These are phyloP conservation scores for Campylorhamphus procurvoides DNA, from an alignment of 2,113 vertebrate species.

Conservation along the genomic window DNA sequence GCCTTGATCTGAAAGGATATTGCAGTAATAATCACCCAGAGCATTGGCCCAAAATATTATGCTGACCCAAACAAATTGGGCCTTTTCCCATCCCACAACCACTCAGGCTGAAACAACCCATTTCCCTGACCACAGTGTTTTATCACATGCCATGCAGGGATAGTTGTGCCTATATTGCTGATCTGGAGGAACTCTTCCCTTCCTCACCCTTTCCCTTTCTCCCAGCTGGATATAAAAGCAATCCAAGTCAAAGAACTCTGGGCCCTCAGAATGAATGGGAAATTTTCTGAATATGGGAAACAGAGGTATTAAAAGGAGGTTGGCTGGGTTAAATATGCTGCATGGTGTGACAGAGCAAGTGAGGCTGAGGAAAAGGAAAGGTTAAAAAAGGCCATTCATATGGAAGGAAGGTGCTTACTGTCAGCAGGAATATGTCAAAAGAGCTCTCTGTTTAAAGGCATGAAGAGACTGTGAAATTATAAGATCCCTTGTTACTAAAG, in stretches of 20 bases:
- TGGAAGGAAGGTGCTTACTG: neutral
- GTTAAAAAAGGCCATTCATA: neutral
- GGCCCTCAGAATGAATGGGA: neutral
- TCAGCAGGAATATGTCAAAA: neutral
- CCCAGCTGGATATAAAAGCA: neutral
- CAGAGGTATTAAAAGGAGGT: neutral
- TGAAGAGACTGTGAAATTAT: neutral
- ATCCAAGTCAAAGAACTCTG: neutral
- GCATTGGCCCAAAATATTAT: neutral
- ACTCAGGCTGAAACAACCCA: neutral
- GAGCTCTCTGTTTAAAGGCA: neutral
- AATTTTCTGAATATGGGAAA: neutral
- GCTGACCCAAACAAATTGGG: neutral
- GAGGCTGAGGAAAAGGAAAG: neutral
- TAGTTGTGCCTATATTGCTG: neutral
- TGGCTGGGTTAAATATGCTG: neutral
- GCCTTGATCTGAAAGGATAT: conserved; percentile 13
- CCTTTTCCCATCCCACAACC: neutral
- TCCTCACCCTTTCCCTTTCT: rapidly evolving
- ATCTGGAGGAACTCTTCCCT: neutral
- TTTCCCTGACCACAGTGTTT: neutral
- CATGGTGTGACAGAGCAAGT: neutral
- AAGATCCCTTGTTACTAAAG: neutral
- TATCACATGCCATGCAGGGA: neutral
- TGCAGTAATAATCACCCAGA: neutral